These are phyloP conservation scores for Ostrea edulis DNA, from an alignment of 1,140 invertebrate species.

Conservation along the genomic window DNA sequence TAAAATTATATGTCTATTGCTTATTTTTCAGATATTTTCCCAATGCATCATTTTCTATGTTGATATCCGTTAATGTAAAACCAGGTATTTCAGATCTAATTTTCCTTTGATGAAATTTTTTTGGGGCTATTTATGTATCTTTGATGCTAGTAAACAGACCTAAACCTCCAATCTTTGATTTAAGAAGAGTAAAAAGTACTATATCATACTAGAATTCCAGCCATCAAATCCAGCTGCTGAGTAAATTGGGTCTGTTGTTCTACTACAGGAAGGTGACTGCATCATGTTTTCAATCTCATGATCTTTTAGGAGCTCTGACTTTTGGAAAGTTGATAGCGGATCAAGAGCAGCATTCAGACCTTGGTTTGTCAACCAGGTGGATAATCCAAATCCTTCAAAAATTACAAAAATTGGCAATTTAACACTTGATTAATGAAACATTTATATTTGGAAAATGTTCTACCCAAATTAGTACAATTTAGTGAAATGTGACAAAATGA, in stretches of 20 bases:
- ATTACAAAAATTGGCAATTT: neutral
- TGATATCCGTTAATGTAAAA: too few species aligned
- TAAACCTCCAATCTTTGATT: too few species aligned
- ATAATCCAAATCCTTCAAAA: neutral
- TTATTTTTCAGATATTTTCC: too few species aligned
- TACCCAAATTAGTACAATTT: neutral
- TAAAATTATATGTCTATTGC: too few species aligned
- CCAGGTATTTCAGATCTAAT: too few species aligned
- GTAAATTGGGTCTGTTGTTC: neutral
- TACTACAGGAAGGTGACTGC: neutral
- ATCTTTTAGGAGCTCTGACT: neutral
- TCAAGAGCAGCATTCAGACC: neutral
- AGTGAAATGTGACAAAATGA: neutral
- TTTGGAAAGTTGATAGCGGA: neutral
- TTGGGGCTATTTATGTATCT: too few species aligned
- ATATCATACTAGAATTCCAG: neutral
- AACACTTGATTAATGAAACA: neutral
- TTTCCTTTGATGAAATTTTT: too few species aligned
- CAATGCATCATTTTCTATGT: too few species aligned
- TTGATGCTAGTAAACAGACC: too few species aligned
- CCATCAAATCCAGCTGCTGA: neutral
- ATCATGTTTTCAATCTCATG: slow-evolving; percentile 35
- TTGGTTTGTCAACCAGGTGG: neutral
- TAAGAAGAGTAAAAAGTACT: neutral
- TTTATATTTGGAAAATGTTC: neutral